These are phyloP conservation scores for Brachypodius melanocephalos DNA, from an alignment of 2,113 vertebrate genomes.

Conservation along the genomic window DNA sequence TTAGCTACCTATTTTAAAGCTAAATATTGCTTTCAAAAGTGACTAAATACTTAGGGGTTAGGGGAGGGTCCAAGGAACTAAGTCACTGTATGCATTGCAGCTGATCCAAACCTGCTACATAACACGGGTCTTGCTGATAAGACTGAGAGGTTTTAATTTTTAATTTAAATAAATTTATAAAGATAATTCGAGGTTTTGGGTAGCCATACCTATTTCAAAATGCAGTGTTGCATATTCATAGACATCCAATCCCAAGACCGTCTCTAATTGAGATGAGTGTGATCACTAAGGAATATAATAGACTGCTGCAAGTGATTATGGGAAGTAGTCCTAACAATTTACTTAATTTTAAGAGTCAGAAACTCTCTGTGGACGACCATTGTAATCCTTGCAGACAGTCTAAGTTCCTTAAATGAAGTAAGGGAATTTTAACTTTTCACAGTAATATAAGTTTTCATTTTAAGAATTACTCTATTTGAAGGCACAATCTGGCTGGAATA, in stretches of 20 bases:
- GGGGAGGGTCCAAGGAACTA: background rate
- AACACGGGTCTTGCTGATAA: conserved; percentile 30
- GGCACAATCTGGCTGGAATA: background rate
- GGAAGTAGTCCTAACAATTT: background rate
- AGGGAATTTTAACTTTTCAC: background rate
- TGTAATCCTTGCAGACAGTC: background rate
- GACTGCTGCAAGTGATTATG: background rate
- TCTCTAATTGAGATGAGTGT: background rate
- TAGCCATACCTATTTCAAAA: background rate
- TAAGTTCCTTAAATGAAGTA: background rate
- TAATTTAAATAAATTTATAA: background rate
- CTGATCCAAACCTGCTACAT: background rate
- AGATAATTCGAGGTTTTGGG: background rate
- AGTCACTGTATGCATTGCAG: background rate
- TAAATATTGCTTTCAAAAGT: background rate
- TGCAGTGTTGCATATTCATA: background rate
- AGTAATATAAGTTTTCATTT: background rate
- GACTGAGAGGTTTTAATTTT: background rate
- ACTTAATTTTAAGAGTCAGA: background rate
- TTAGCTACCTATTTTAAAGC: background rate
- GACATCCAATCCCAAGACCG: background rate
- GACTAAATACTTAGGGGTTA: background rate
- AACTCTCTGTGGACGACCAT: background rate
- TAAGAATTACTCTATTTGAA: background rate
- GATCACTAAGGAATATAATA: background rate